Percentiles rank a stretch among this genome's conserved stretches.
Evolutionary conservation across 2,797 vertebrate genomes (phyloP).

Genomic region (Sternarchorhynchus goeldii): DNA sequence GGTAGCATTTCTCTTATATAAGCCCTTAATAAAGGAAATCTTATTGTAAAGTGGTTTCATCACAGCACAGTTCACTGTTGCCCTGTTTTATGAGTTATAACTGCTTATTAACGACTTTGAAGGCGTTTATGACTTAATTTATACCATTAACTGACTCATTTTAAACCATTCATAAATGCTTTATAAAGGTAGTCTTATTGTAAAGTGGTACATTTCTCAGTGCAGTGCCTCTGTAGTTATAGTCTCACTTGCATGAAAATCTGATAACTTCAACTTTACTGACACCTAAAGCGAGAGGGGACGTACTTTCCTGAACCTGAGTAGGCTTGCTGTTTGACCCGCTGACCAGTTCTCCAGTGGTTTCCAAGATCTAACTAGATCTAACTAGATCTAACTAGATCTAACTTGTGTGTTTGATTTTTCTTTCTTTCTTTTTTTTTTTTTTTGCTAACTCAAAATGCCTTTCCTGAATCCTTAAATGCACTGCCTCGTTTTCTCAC

Average conservation of each 20-base stretch:
- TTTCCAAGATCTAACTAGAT: constrained; percentile 18
- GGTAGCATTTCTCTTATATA: no score
- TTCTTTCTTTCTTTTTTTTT: constrained; percentile 31
- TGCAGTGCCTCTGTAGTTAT: neutral
- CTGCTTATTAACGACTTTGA: neutral
- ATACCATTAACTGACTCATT: no score
- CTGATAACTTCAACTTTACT: neutral
- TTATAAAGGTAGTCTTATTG: no score
- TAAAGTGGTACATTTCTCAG: neutral
- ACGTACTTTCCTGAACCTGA: no score
- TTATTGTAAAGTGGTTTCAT: no score
- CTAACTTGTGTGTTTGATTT: constrained; percentile 39
- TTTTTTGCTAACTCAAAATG: constrained; percentile 35
- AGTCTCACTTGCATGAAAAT: neutral
- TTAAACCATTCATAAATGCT: no score
- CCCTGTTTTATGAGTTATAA: neutral
- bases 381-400: constrained; percentile 18
- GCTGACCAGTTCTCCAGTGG: constrained; percentile 9
- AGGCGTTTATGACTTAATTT: no score
- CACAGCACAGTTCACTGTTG: neutral
- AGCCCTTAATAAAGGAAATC: no score
- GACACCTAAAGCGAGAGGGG: neutral
- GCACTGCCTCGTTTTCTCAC: constrained; percentile 95
- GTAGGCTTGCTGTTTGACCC: constrained; percentile 1
- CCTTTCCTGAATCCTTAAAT: constrained; percentile 65